phyloP scores from a whole-genome alignment of 1,140 invertebrate species.

The Cotesia chilonis region DNA sequence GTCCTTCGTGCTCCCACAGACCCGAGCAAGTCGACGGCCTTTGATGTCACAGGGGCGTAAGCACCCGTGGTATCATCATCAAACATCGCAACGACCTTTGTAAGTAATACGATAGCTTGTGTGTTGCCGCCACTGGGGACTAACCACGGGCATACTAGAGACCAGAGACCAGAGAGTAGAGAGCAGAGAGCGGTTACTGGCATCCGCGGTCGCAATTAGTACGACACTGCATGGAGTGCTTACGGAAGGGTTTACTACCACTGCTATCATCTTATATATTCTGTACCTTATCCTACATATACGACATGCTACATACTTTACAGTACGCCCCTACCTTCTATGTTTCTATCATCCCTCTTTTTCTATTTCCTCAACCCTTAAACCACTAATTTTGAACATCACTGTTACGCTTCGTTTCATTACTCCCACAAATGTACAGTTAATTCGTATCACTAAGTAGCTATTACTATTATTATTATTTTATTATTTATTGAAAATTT shows the following conservation, averaged over 20 bases:
- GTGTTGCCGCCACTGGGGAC: conserved; percentile 56
- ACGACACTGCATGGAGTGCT: conserved; percentile 61
- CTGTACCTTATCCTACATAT: no score
- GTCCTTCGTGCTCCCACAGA: conserved; percentile 13
- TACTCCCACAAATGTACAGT: conserved; percentile 53
- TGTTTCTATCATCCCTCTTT: conserved; percentile 40
- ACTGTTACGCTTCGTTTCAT: conserved; percentile 51
- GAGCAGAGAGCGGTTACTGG: conserved; percentile 56
- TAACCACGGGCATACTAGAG: conserved; percentile 48
- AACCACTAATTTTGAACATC: conserved; percentile 27
- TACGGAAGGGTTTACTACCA: conserved; percentile 42
- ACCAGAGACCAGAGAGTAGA: no score
- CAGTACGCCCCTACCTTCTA: no score
- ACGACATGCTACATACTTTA: no score
- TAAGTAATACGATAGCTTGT: conserved; percentile 1
- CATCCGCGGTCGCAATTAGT: conserved; percentile 65
- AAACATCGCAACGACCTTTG: background rate
- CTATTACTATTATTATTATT: no score
- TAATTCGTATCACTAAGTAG: conserved; percentile 34
- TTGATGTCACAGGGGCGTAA: conserved; percentile 51
- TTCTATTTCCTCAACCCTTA: conserved; percentile 16
- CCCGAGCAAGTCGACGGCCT: conserved; percentile 48
- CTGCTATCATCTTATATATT: no score
- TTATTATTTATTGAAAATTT: no score
- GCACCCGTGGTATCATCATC: conserved; percentile 26